These are phyloP conservation scores for Hoplostethus mediterraneus DNA, from an alignment of 2,797 vertebrate genomes.

Conservation along the genomic window DNA sequence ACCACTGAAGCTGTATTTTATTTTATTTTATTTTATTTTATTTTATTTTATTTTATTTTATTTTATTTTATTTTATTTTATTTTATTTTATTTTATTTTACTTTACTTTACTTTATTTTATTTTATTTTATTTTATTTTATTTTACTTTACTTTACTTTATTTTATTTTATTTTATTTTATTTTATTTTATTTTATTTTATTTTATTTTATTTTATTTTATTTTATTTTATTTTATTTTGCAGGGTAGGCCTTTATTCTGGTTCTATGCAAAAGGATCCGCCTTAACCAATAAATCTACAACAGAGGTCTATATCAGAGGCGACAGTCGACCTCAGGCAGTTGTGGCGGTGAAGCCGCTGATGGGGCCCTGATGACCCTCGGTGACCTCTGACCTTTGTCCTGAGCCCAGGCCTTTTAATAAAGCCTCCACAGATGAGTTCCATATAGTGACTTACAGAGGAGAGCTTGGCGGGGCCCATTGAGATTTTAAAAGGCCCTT, in stretches of 20 bases:
- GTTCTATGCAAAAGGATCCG: constrained; percentile 14
- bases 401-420: constrained; percentile 28
- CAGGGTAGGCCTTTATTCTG: not conserved
- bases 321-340: constrained; percentile 32
- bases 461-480: constrained; percentile 3
- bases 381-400: constrained; percentile 55
- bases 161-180: too few relatives aligned
- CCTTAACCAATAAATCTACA: constrained; percentile 37
- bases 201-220: too few relatives aligned
- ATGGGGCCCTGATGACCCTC: constrained; percentile 28
- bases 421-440: constrained; percentile 44
- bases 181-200: too few relatives aligned
- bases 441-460: constrained; percentile 48
- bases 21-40: too few relatives aligned
- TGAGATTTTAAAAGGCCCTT: constrained; percentile 23
- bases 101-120: not conserved
- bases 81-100: too few relatives aligned
- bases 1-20: not conserved
- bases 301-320: not conserved
- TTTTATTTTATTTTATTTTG: not conserved
- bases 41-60: too few relatives aligned
- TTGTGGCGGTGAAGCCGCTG: constrained; percentile 31
- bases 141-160: not conserved
- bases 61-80: too few relatives aligned
- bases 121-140: not conserved